Evolutionary conservation across 2,797 vertebrate genomes (phyloP).

Genomic region (Aselliscus stoliczkanus): DNA sequence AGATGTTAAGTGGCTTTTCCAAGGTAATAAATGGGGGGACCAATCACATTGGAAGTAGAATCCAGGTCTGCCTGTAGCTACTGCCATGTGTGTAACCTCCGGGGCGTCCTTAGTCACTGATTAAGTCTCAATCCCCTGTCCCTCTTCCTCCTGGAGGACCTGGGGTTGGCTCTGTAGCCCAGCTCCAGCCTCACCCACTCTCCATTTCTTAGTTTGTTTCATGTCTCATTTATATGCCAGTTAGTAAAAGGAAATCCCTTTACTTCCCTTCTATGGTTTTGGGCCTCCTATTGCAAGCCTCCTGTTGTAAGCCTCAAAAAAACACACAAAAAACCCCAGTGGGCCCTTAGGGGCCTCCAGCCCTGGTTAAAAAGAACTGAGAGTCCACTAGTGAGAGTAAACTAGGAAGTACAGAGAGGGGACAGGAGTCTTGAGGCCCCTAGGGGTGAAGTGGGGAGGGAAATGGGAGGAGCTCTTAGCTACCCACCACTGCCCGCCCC

Average conservation of each 20-base stretch:
- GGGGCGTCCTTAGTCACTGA: not conserved
- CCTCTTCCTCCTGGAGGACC: not conserved
- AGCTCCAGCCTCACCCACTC: not conserved
- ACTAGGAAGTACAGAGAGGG: not conserved
- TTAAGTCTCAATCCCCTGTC: not conserved
- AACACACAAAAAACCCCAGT: not conserved
- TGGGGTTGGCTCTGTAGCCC: not conserved
- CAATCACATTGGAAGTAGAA: not conserved
- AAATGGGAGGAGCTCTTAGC: not conserved
- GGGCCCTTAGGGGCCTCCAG: not conserved
- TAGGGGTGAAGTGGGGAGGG: not conserved
- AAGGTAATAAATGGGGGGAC: not conserved
- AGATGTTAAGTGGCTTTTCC: not conserved
- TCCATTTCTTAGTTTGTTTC: not conserved
- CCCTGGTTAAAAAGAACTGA: not conserved
- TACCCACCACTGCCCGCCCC: no score
- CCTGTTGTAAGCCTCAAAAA: not conserved
- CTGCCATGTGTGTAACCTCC: not conserved
- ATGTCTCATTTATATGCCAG: not conserved
- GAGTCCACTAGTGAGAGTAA: not conserved
- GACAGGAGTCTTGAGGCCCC: not conserved
- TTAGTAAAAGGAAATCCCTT: not conserved
- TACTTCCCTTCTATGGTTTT: not conserved
- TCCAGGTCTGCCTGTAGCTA: not conserved
- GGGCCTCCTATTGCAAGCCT: not conserved